Evolutionary conservation across 2,113 vertebrate species (phyloP).

Genomic region (Caloenas nicobarica): DNA sequence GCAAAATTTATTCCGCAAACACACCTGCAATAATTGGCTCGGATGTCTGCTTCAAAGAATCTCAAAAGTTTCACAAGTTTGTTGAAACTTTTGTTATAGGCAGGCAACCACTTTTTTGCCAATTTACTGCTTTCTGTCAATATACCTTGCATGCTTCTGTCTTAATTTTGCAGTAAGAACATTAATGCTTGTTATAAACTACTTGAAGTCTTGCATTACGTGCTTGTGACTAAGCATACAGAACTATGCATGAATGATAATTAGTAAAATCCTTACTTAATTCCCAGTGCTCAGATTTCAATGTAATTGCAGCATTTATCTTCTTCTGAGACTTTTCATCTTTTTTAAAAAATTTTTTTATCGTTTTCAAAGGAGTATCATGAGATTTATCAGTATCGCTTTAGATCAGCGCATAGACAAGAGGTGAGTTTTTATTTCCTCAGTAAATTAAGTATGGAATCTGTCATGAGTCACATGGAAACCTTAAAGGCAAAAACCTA

Average conservation of each 20-base stretch:
- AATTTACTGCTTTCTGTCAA: neutral
- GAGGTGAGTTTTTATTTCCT: constrained; percentile 45
- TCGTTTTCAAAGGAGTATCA: constrained; percentile 18
- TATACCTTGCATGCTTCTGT: neutral
- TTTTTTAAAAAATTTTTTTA: neutral
- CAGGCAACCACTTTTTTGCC: neutral
- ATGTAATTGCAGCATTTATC: neutral
- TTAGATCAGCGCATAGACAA: constrained; percentile 21
- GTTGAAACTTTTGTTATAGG: neutral
- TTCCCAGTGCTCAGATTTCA: neutral
- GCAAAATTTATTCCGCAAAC: neutral
- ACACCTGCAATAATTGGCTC: neutral
- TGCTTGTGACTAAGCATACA: neutral
- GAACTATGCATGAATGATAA: neutral
- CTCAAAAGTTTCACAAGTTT: neutral
- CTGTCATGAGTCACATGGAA: neutral
- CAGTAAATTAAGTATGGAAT: neutral
- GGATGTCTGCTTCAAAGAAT: neutral
- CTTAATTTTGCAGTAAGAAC: neutral
- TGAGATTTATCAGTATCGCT: constrained; percentile 52
- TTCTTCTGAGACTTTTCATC: neutral
- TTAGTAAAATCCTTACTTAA: neutral
- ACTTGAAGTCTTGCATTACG: neutral
- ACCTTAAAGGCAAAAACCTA: neutral
- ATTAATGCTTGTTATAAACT: neutral